Base-by-base conservation (phyloP, 1,140 invertebrate genomes). In the Panagrolaimus sp. region DNA sequence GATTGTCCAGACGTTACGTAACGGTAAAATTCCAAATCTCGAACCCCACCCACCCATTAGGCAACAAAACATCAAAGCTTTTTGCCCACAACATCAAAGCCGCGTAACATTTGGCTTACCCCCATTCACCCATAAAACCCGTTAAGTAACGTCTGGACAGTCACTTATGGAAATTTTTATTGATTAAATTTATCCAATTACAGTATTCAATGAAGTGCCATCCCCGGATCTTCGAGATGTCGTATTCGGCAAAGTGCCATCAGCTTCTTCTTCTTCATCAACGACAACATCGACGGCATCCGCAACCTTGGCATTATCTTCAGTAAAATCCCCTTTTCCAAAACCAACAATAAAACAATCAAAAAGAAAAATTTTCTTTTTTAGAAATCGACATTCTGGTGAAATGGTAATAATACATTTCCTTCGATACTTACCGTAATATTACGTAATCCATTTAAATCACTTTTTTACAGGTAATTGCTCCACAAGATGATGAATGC, bases 331-430 rank as follows among this genome's bases (percentile, higher is more conserved):
- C 7, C 2, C 32, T 2, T 38, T 38, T 4, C 7, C 32, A 38
- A n/a, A n/a, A n/a, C n/a, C 32, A 38, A 38, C 2, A n/a, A 58
- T 12, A 21, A 58, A 58, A n/a, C 15, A 12, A 12, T 12, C 10
- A 12, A 58, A 17, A 17, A 58, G 28, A 14, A 21, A 28, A 4
- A 21, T 58, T 5, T 58, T 58, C 17, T 58, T 58, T 28, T 58
- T 58, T 21, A 58, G 52, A 21, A 58, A 58, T 14, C 52, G 52
- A 8, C 52, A 58, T 58, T n/a, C 12, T n/a, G 52, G 52, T 4
- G 28, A 24, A 58, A 58, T 26, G 52, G 52, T 58, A 24, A 17
- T 10, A 4, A 2, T 38, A 38, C n/a, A n/a, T n/a, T n/a, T n/a
- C n/a, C n/a, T n/a, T n/a, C 48, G 15, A 8, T 1, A 12, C 0